Evolutionary conservation across 1,140 invertebrate genomes (phyloP), one percentile per base, ranked within the genome.

Genomic region (Acromyrmex charruanus): DNA sequence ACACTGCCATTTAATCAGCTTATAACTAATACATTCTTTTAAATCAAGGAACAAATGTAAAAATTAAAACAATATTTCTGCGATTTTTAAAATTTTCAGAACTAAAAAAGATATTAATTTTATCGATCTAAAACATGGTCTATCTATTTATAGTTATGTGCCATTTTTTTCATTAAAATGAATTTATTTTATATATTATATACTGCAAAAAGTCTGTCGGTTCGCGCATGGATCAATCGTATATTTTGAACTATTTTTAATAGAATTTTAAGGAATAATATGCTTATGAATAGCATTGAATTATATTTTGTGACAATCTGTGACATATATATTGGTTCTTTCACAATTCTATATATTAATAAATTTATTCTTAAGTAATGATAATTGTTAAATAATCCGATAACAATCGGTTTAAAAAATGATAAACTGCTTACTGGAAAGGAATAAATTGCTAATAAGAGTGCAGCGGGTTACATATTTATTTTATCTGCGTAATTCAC

Each of bases 241-340:
- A 1, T 35, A 69, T 55, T 55, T 80, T 25, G 3, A 66, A 21
- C 4, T 51, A 55, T 35, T 68, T 55, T 68, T 3, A 12, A 12
- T 31, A 65, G 10, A 49, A 49, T 71, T 80, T 68, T 80, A 68
- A 68, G 35, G 18, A 59, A 58, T 58, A 59, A 58, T 71, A 51
- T 5, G 12, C 12, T 58, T 7, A 6, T 79, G 6, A 2, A 49
- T 75, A n/a, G 31, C 51, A 75, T 63, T 65, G 63, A 63, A 77
- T 51, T 79, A 66, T 79, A 79, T 77, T 77, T 77, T 66, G 25
- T 51, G 18, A 49, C 18, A 63, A 39, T 59, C n/a, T 55, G 28
- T 35, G 18, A 58, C n/a, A 53, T 55, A 21, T 6, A 44, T 25
- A 16, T 59, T 59, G 18, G 44, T 63, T 77, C 21, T 49, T 31